Conservation (phyloP, 1,140 invertebrate species). For the Drosophila nasuta region DNA sequence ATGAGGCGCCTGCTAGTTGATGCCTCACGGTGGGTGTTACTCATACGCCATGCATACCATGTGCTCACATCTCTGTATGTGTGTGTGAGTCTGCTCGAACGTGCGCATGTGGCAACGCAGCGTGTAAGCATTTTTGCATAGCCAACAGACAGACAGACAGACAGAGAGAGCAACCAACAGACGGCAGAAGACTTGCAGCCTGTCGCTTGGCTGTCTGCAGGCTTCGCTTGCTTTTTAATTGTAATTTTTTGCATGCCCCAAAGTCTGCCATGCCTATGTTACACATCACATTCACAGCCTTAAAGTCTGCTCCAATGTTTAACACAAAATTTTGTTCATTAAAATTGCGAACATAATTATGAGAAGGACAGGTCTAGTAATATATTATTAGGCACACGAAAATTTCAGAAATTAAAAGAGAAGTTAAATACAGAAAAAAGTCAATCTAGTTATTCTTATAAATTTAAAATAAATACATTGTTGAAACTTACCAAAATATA, state of each 20-base stretch:
- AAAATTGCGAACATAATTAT: slow-evolving; percentile 32
- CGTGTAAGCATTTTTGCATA: slow-evolving; percentile 65
- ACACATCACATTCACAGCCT: slow-evolving; percentile 5
- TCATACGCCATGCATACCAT: neutral
- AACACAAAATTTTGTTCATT: slow-evolving; percentile 37
- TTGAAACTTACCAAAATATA: no score
- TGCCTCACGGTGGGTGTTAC: neutral
- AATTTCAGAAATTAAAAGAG: no score
- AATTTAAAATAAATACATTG: no score
- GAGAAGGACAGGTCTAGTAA: no score
- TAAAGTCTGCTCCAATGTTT: slow-evolving; percentile 10
- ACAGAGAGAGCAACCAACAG: slow-evolving; percentile 5
- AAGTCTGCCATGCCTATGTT: slow-evolving; percentile 16
- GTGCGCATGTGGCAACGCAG: slow-evolving; percentile 13
- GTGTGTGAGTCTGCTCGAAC: slow-evolving; percentile 19
- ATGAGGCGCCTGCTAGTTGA: slow-evolving; percentile 34
- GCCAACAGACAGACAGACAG: slow-evolving; percentile 21
- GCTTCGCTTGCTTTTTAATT: slow-evolving; percentile 54
- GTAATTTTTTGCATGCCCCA: slow-evolving; percentile 63
- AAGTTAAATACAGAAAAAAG: no score
- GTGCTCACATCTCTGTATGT: neutral
- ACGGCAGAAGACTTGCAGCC: slow-evolving; percentile 45
- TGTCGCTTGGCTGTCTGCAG: slow-evolving; percentile 32
- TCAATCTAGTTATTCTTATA: no score
- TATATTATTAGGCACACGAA: no score